These are phyloP conservation scores for Leucania comma DNA, from an alignment of 2,888 invertebrate species.

Conservation along the genomic window DNA sequence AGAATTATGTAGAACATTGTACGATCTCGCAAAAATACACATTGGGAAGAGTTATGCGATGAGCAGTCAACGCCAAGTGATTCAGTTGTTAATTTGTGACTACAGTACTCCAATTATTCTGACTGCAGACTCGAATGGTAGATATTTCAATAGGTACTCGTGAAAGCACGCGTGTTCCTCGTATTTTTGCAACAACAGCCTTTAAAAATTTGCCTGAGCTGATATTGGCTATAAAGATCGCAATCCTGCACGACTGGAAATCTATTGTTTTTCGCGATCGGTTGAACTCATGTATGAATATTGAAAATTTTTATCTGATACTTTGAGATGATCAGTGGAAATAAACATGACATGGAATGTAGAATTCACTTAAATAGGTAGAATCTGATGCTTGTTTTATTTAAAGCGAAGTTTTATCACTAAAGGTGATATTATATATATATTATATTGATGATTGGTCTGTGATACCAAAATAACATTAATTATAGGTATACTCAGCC, in stretches of 20 bases:
- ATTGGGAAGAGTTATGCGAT: neutral
- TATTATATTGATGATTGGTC: neutral
- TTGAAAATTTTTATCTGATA: neutral
- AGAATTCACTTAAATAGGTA: neutral
- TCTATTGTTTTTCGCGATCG: neutral
- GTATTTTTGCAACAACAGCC: constrained; percentile 10
- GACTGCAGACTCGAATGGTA: neutral
- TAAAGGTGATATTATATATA: too few species aligned
- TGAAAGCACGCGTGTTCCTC: neutral
- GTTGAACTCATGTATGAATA: neutral
- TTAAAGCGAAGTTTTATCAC: neutral
- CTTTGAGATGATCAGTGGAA: neutral
- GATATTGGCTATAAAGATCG: constrained; percentile 20
- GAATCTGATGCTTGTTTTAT: neutral
- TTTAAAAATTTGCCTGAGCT: constrained; percentile 12
- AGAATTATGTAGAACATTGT: neutral
- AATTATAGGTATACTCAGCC: neutral
- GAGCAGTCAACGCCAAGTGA: constrained; percentile 14
- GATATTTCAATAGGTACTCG: constrained; percentile 19
- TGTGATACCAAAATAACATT: neutral
- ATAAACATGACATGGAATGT: neutral
- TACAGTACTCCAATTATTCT: constrained; percentile 7
- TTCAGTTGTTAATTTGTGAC: constrained; percentile 12
- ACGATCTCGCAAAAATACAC: constrained; percentile 4
- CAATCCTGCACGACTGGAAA: neutral